Evolutionary conservation across 2,888 invertebrate species (phyloP).

Genomic region (Tachina lurida): DNA sequence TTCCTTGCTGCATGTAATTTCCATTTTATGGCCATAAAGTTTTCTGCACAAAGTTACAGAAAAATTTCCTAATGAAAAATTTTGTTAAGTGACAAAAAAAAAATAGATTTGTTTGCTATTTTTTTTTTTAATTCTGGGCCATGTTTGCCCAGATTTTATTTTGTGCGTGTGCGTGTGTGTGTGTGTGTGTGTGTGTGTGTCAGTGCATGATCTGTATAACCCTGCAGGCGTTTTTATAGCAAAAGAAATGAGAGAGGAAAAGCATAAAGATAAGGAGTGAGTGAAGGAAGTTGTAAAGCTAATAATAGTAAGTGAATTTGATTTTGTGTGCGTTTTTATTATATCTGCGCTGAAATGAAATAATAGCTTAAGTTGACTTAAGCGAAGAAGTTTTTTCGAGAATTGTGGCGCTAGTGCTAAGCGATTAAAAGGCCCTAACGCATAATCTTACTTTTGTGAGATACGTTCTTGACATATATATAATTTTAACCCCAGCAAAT

Average conservation of each 20-base stretch:
- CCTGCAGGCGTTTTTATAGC: neutral
- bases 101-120: neutral
- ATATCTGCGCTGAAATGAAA: too few relatives aligned
- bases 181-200: neutral
- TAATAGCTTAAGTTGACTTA: too few relatives aligned
- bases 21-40: conserved; percentile 39
- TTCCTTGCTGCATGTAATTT: neutral
- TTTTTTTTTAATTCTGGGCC: conserved; percentile 15
- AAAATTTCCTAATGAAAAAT: conserved; percentile 9
- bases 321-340: too few relatives aligned
- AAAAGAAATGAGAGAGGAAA: neutral
- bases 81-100: conserved; percentile 33
- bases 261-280: neutral
- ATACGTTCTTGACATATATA: too few relatives aligned
- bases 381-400: too few relatives aligned
- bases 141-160: neutral
- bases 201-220: neutral
- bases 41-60: neutral
- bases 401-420: too few relatives aligned
- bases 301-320: neutral
- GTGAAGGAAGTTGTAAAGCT: neutral
- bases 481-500: too few relatives aligned
- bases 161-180: too few relatives aligned
- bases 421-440: too few relatives aligned
- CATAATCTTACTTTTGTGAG: too few relatives aligned